Evolutionary conservation across 2,888 invertebrate genomes (phyloP).

Genomic region (Deroplatys truncata): DNA sequence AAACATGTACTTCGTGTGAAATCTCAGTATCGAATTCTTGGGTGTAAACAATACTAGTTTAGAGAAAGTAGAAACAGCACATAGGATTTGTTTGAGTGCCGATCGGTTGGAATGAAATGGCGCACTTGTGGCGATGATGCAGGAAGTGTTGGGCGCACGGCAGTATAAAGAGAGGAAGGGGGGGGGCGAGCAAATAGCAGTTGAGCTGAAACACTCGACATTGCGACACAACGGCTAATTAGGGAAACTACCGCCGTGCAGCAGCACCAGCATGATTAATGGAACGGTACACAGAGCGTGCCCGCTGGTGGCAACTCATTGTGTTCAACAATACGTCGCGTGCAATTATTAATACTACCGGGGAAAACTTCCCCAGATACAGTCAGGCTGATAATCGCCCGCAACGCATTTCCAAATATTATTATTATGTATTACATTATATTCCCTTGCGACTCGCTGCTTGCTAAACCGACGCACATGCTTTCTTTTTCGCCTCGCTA

Average conservation of each 20-base stretch:
- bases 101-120: too few relatives aligned
- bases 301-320: conserved; percentile 15
- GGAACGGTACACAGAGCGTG: conserved; percentile 11
- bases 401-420: not conserved
- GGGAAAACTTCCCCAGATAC: not conserved
- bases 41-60: too few relatives aligned
- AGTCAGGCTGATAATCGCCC: not conserved
- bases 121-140: not conserved
- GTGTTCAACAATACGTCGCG: conserved; percentile 10
- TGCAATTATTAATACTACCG: conserved; percentile 5
- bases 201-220: conserved; percentile 17
- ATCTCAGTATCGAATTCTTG: too few relatives aligned
- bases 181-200: conserved; percentile 10
- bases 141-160: not conserved
- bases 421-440: not conserved
- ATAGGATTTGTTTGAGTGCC: too few relatives aligned
- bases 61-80: too few relatives aligned
- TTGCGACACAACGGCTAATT: conserved; percentile 15
- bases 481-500: too few relatives aligned
- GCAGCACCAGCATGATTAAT: conserved; percentile 7
- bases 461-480: too few relatives aligned
- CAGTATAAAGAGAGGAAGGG: not conserved
- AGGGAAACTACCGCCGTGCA: not conserved
- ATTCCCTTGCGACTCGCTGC: not conserved
- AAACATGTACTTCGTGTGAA: too few relatives aligned